These are phyloP conservation scores for Ecliptopera silaceata DNA, from an alignment of 2,888 invertebrate genomes.

Conservation along the genomic window DNA sequence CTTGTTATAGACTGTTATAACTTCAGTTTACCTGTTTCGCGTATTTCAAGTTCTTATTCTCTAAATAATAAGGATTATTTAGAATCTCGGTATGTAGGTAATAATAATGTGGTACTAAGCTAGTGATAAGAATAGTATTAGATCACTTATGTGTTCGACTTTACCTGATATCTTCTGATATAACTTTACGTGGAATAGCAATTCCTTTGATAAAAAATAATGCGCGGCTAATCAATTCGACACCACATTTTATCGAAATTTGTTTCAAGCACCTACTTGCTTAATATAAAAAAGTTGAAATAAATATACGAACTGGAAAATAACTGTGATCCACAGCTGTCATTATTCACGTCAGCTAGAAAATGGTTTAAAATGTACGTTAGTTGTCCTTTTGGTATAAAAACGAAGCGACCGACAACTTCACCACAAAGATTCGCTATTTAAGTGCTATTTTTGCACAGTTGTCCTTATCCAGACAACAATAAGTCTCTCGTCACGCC, in stretches of 20 bases:
- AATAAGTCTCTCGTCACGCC: conserved; percentile 45
- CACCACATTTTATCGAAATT: background rate
- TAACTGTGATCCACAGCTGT: too few relatives aligned
- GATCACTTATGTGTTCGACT: background rate
- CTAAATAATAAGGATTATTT: too few relatives aligned
- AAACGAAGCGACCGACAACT: background rate
- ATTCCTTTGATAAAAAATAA: background rate
- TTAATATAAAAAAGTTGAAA: too few relatives aligned
- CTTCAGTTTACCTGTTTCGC: too few relatives aligned
- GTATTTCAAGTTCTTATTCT: too few relatives aligned
- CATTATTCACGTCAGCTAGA: too few relatives aligned
- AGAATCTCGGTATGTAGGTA: too few relatives aligned
- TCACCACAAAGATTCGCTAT: background rate
- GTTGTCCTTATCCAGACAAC: conserved; percentile 37
- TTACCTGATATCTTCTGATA: background rate
- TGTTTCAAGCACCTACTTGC: background rate
- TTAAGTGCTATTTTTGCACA: conserved; percentile 23
- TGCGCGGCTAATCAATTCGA: background rate
- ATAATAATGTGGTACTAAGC: too few relatives aligned
- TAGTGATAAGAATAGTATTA: background rate
- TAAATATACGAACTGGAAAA: too few relatives aligned
- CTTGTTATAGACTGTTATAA: too few relatives aligned
- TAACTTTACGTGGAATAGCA: background rate
- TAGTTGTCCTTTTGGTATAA: too few relatives aligned
- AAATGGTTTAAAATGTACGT: too few relatives aligned